Evolutionary conservation across 1,140 invertebrate genomes (phyloP), one percentile per base, ranked within the genome.

Genomic region (Watersipora subatra): DNA sequence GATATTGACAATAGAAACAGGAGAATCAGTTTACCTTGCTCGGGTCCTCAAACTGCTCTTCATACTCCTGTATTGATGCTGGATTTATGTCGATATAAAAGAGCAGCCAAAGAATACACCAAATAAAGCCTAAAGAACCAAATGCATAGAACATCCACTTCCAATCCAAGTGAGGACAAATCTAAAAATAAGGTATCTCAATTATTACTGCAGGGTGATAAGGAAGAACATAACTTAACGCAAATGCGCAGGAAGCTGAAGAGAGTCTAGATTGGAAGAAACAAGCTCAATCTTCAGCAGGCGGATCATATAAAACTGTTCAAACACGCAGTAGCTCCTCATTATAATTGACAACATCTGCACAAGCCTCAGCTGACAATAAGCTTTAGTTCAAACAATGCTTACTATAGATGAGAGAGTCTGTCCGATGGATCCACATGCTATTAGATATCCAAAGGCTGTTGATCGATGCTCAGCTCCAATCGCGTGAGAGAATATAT

Each of bases 361-460:
- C n/a, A n/a, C n/a, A n/a, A n/a, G n/a, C n/a, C n/a, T n/a, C n/a
- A n/a, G n/a, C n/a, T n/a, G n/a, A n/a, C n/a, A n/a, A n/a, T n/a
- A n/a, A n/a, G n/a, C n/a, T n/a, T n/a, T n/a, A n/a, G n/a, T n/a
- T n/a, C n/a, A n/a, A n/a, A n/a, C n/a, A n/a, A n/a, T n/a, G 76
- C 83, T 83, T 79, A 88, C 86, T 68, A 90, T 75, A 70, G 88
- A 88, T 61, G 88, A 87, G 28, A 89, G 81, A 46, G 88, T 89
- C 81, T 89, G 88, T 2, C 88, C 88, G 63, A 88, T 84, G 55
- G 87, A 88, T 26, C 88, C 88, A 66, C 85, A 84, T 57, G 87
- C 87, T 30, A 89, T 83, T 26, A 89, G 76, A 73, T 89, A 90
- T 15, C 87, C 87, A 81, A 90, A 89, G 15, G 88, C 87, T 69